Evolutionary conservation across 1,140 invertebrate species (phyloP).

Genomic region (Andricus grossulariae): DNA sequence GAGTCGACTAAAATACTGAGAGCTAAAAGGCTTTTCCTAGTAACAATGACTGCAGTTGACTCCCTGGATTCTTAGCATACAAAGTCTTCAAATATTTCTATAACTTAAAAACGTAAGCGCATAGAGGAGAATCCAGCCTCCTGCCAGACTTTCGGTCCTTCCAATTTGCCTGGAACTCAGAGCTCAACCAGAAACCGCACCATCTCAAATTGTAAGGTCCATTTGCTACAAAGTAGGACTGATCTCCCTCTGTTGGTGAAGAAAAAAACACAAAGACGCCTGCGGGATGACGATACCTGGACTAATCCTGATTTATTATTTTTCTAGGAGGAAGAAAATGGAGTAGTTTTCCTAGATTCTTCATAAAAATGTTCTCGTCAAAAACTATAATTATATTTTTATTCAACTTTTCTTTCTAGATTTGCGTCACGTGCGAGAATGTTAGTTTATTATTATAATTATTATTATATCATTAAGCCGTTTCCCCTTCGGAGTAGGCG

Average conservation of each 20-base stretch:
- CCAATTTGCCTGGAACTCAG: slow-evolving; percentile 14
- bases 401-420: too few relatives aligned
- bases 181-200: not conserved
- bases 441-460: too few relatives aligned
- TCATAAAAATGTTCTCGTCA: too few relatives aligned
- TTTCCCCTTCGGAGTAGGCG: too few relatives aligned
- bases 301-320: slow-evolving; percentile 20
- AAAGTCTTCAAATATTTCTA: too few relatives aligned
- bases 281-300: slow-evolving; percentile 14
- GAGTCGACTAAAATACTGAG: slow-evolving; percentile 51
- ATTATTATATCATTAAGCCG: too few relatives aligned
- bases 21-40: not conserved
- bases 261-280: not conserved
- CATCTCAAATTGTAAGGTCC: not conserved
- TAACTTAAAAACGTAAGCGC: not conserved
- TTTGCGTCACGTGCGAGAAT: too few relatives aligned
- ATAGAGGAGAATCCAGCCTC: not conserved
- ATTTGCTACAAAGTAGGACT: slow-evolving; percentile 15
- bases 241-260: not conserved
- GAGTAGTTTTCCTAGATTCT: too few relatives aligned
- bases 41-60: slow-evolving; percentile 37
- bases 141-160: not conserved
- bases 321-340: slow-evolving; percentile 21
- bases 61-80: not conserved
- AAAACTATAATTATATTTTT: too few relatives aligned